Evolutionary conservation across 2,113 vertebrate species (phyloP).

Genomic region (Eulemur macaco): DNA sequence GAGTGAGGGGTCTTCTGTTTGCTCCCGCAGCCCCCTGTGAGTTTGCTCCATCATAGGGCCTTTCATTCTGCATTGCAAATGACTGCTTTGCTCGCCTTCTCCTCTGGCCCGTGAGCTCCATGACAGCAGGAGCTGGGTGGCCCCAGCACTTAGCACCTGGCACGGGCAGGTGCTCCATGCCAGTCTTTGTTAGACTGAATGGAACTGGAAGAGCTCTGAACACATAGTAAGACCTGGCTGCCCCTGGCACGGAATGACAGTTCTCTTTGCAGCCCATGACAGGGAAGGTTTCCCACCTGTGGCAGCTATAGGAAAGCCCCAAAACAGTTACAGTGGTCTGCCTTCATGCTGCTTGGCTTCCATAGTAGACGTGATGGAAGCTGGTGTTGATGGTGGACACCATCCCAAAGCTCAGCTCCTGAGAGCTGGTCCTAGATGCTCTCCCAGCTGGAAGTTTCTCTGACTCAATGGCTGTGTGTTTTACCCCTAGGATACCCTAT

Average conservation of each 20-base stretch:
- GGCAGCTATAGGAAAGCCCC: neutral
- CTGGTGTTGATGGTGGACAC: neutral
- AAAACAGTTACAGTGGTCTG: rapidly evolving
- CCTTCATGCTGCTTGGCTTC: neutral
- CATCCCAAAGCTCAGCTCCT: neutral
- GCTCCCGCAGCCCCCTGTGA: neutral
- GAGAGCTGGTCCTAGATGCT: neutral
- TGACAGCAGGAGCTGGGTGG: neutral
- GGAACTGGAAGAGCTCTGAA: neutral
- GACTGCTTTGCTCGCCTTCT: neutral
- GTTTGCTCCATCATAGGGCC: neutral
- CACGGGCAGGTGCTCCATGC: neutral
- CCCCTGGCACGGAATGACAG: rapidly evolving
- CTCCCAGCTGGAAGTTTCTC: neutral
- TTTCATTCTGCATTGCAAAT: neutral
- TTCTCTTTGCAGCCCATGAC: neutral
- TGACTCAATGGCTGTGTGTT: neutral
- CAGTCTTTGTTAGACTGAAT: neutral
- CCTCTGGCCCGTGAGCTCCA: neutral
- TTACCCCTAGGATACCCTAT: neutral
- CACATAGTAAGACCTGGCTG: neutral
- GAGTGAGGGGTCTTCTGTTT: neutral
- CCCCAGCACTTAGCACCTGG: neutral
- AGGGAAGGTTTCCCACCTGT: neutral
- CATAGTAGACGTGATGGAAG: neutral